These are phyloP conservation scores for Chaetorhynchus papuensis DNA, from an alignment of 2,113 vertebrate species.

Conservation along the genomic window DNA sequence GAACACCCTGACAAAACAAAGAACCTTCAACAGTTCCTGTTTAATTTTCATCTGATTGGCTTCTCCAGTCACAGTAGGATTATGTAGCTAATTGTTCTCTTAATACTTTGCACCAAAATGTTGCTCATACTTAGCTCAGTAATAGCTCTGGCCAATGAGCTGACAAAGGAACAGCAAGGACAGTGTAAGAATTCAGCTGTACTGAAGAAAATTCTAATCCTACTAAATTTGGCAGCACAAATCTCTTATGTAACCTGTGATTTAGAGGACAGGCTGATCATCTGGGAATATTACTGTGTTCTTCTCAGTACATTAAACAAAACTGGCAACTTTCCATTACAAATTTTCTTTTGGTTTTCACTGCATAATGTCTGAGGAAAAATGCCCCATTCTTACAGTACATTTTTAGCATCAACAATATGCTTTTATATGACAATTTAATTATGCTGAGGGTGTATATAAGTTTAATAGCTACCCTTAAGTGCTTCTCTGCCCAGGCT, in stretches of 20 bases:
- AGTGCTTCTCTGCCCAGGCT: neutral
- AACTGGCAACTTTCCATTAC: neutral
- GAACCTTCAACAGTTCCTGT: neutral
- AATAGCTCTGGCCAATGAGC: neutral
- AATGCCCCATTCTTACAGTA: neutral
- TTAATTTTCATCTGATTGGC: neutral
- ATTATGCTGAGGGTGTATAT: neutral
- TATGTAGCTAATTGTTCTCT: neutral
- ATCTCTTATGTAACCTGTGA: slow-evolving; percentile 4
- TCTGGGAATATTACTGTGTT: neutral
- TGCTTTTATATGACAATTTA: neutral
- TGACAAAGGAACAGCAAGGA: neutral
- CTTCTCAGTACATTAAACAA: slow-evolving; percentile 2
- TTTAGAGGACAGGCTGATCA: neutral
- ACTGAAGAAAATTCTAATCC: neutral
- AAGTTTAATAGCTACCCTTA: neutral
- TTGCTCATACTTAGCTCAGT: neutral
- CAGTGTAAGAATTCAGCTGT: neutral
- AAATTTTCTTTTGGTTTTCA: neutral
- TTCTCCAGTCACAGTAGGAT: neutral
- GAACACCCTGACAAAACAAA: neutral
- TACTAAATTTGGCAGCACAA: neutral
- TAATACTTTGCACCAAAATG: neutral
- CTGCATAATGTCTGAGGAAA: neutral
- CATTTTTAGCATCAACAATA: neutral